Evolutionary conservation across 2,797 vertebrate species (phyloP).

Genomic region (Anabas testudineus): DNA sequence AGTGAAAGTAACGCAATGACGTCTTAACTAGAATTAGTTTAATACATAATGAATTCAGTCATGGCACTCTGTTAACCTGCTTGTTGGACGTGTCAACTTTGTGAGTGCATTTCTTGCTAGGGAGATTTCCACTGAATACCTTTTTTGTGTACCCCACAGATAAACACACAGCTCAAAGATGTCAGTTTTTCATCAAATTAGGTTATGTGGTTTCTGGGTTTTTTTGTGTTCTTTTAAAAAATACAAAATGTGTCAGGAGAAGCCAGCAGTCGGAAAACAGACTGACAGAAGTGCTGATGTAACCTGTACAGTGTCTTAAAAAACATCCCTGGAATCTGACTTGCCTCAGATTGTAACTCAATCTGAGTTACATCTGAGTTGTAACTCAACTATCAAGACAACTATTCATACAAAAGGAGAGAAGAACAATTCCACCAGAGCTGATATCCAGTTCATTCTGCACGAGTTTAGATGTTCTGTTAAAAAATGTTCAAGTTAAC

Average conservation of each 20-base stretch:
- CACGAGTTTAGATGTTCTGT: too few relatives aligned
- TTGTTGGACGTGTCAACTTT: neutral
- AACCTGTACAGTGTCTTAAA: too few relatives aligned
- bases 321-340: neutral
- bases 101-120: neutral
- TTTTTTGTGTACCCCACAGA: conserved; percentile 1
- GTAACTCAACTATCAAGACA: neutral
- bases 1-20: neutral
- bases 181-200: neutral
- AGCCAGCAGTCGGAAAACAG: neutral
- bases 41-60: neutral
- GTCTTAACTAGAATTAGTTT: too few relatives aligned
- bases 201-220: neutral
- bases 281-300: neutral
- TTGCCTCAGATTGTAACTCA: neutral
- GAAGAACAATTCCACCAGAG: too few relatives aligned
- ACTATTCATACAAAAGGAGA: neutral
- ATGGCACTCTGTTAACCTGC: neutral
- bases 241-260: neutral
- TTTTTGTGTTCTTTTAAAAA: neutral
- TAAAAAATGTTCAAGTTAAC: neutral
- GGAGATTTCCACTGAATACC: neutral
- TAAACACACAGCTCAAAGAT: neutral
- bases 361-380: too few relatives aligned
- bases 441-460: too few relatives aligned